Percentiles rank a stretch among this genome's conserved stretches.
Evolutionary conservation across 2,888 invertebrate genomes (phyloP).

Genomic region (Cistogaster globosa): DNA sequence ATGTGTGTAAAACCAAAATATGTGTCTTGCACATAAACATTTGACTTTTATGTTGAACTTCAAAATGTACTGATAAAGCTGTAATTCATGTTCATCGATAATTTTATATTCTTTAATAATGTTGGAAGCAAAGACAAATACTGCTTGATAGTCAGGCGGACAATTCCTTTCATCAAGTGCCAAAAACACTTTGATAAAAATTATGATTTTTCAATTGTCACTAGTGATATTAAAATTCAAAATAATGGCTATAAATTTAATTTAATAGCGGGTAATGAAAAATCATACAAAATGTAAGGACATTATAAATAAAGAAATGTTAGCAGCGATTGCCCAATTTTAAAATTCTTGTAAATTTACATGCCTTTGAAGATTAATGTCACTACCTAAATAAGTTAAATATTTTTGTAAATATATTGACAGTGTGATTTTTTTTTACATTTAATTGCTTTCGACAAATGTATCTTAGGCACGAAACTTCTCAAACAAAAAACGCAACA

Average conservation of each 20-base stretch:
- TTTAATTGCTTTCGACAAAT: too few species aligned
- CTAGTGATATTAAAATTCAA: constrained; percentile 23
- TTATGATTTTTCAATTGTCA: constrained; percentile 1
- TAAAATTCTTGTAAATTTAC: too few species aligned
- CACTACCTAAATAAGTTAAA: too few species aligned
- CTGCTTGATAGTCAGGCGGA: background rate
- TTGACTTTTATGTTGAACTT: constrained; percentile 51
- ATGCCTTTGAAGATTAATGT: too few species aligned
- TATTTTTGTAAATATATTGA: too few species aligned
- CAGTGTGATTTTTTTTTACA: too few species aligned
- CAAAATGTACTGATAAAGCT: constrained; percentile 45
- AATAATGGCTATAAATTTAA: background rate
- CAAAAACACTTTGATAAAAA: background rate
- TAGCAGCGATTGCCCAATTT: too few species aligned
- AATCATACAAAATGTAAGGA: background rate
- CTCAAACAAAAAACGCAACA: too few species aligned
- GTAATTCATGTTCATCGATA: constrained; percentile 36
- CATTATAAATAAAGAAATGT: background rate
- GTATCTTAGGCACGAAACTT: too few species aligned
- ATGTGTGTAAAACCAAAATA: constrained; percentile 7
- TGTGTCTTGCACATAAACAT: constrained; percentile 33
- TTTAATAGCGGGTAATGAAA: background rate
- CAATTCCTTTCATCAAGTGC: background rate
- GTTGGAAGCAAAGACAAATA: background rate
- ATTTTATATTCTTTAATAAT: constrained; percentile 8